Evolutionary conservation across 2,888 invertebrate species (phyloP).

Genomic region (Hecatera dysodea): DNA sequence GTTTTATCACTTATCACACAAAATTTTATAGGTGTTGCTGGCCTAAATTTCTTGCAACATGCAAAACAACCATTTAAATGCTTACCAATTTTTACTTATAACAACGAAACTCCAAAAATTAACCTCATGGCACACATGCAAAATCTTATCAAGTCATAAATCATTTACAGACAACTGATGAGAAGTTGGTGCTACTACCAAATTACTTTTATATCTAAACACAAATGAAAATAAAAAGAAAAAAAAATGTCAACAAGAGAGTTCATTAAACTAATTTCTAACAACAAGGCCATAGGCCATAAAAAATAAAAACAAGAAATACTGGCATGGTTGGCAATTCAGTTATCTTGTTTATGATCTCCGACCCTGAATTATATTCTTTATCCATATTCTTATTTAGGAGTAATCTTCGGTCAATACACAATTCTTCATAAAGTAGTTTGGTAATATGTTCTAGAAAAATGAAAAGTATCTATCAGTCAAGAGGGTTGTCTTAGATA

Average conservation of each 20-base stretch:
- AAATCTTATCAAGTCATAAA: background rate
- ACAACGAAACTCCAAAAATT: background rate
- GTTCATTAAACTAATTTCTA: slow-evolving; percentile 49
- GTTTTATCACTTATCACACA: background rate
- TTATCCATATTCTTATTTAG: slow-evolving; percentile 1
- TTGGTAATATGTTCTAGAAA: slow-evolving; percentile 30
- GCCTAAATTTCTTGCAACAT: too few relatives aligned
- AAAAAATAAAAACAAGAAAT: slow-evolving; percentile 36
- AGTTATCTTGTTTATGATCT: slow-evolving; percentile 3
- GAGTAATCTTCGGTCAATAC: background rate
- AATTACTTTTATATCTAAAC: background rate
- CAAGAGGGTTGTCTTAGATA: background rate
- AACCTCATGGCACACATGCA: background rate
- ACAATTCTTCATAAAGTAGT: background rate
- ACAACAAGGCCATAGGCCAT: slow-evolving; percentile 31
- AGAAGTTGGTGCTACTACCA: slow-evolving; percentile 5
- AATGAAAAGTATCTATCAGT: background rate
- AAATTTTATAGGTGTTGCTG: background rate
- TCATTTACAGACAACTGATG: slow-evolving; percentile 8
- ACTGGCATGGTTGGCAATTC: slow-evolving; percentile 18
- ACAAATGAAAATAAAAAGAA: background rate
- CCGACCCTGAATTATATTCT: background rate
- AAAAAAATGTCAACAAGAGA: slow-evolving; percentile 8
- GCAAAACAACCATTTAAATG: background rate
- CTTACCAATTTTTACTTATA: background rate